phyloP scores from a whole-genome alignment of 2,113 vertebrate species.

The Meleagris gallopavo region DNA sequence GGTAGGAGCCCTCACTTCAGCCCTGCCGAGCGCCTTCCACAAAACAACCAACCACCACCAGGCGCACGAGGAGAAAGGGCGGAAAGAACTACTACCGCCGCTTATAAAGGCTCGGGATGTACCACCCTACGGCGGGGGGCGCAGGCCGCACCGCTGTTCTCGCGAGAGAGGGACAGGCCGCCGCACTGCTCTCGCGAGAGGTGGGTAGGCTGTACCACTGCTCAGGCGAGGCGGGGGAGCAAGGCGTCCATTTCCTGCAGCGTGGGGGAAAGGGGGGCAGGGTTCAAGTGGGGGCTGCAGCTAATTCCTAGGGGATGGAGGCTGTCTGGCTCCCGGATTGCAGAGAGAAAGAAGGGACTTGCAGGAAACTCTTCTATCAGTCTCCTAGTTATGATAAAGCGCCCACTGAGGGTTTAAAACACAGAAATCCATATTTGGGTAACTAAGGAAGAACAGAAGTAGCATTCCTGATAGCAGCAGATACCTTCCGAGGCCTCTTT shows the following conservation, averaged over 20 bases:
- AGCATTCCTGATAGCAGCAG: neutral
- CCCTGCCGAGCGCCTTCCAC: no score
- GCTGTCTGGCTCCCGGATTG: neutral
- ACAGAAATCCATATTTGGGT: neutral
- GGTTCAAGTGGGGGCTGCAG: neutral
- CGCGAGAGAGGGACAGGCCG: no score
- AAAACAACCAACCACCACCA: accelerated
- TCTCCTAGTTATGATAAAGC: neutral
- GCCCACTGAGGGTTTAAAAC: neutral
- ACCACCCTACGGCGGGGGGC: neutral
- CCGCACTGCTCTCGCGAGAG: no score
- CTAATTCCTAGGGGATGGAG: neutral
- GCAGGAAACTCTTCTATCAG: neutral
- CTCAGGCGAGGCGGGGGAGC: accelerated
- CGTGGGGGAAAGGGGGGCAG: accelerated
- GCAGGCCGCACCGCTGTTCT: no score
- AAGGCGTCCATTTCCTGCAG: accelerated
- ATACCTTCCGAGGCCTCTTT: neutral
- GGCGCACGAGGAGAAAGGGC: accelerated
- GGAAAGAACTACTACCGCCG: accelerated
- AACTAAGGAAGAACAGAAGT: neutral
- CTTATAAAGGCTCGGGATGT: neutral
- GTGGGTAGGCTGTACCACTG: neutral
- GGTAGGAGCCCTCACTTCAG: neutral
- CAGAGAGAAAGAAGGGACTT: neutral